Base-by-base conservation (phyloP, 2,888 invertebrate genomes). In the Stramonita haemastoma region DNA sequence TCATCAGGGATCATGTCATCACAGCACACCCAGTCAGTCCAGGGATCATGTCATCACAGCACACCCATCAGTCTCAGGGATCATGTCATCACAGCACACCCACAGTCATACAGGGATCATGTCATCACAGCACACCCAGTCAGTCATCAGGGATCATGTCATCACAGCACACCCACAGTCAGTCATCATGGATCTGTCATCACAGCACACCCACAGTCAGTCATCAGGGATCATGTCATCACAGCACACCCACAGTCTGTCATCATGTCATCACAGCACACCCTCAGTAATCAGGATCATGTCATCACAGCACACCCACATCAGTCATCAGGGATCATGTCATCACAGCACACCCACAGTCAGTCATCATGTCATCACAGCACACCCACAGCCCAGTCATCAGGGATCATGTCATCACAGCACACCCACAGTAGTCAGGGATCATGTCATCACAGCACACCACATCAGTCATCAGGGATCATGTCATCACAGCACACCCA, bases 301-400 rank as follows among this genome's bases (percentile, higher is more conserved):
- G n/a, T n/a, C n/a, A n/a, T n/a, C n/a, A n/a, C n/a, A n/a, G 87
- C 87, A 79, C 56, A 87, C 8, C 60, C 11, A 87, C 1, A 81
- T 26, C 26, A 15, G 36, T 8, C 46, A 46, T 46, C 4, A 8
- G 8, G n/a, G n/a, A n/a, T 46, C 46, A 8, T 46, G 2, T 46
- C 46, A 46, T 46, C 46, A 46, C 46, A 46, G 87, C 87, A 79
- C 56, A 87, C 8, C 60, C 11, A 87, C 1, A 81, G 5, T 26
- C 26, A 15, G 36, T 8, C 46, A 46, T 46, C 4, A 8, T 46
- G 2, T 46, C 46, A 46, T 46, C 46, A 46, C 46, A 46, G 87
- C 87, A 79, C 56, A 87, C 8, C 60, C 11, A 87, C 1, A 81
- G 5, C 22, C 26, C n/a, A 15, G 36, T 8, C 46, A 46, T 46